Evolutionary conservation across 2,797 vertebrate species (phyloP), one percentile per base, ranked within the genome.

Genomic region (Eidolon dupreanum): DNA sequence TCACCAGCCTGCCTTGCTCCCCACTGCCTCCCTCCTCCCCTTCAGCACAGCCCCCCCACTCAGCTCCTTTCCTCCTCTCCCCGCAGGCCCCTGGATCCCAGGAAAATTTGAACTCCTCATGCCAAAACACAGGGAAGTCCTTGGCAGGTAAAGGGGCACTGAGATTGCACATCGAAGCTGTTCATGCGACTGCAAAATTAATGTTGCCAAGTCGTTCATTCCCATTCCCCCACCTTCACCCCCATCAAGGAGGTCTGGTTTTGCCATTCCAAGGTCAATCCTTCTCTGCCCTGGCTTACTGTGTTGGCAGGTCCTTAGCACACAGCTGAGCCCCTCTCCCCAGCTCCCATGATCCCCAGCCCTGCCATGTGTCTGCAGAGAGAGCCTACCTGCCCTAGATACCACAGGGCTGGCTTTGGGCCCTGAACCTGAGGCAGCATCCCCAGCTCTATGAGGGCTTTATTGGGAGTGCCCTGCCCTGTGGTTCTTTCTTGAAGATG

Each of bases 1-100:
- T 96, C 61, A 11, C 91, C 93, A 96, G 70, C 71, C 82, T 51
- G 65, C 55, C 68, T 96, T 95, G 74, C 86, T 94, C 71, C 46
- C 57, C 77, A 55, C 65, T 49, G 41, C 59, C 68, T 94, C 90
- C 90, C 74, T 79, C 92, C 43, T 81, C 61, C 65, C 33, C 36
- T 75, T 73, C 68, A 90, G 88, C 71, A 93, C 36, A 74, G 86
- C 74, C 38, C 70, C 46, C 38, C 49, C 49, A 74, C 55, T 95
- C 66, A 81, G 70, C 33, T 83, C 43, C 33, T 84, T 92, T 61
- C 16, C 33, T 78, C 12, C n/a, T 33, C 31, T 83, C 61, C 59
- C 43, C 22, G 24, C 13, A 79, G 26, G 68, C n/a, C 49, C n/a
- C 61, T 17, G 90, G 59, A 24, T 90, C 77, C 79, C 66, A 93